Base-by-base conservation (phyloP, 2,113 vertebrate species). In the Trichechus manatus region DNA sequence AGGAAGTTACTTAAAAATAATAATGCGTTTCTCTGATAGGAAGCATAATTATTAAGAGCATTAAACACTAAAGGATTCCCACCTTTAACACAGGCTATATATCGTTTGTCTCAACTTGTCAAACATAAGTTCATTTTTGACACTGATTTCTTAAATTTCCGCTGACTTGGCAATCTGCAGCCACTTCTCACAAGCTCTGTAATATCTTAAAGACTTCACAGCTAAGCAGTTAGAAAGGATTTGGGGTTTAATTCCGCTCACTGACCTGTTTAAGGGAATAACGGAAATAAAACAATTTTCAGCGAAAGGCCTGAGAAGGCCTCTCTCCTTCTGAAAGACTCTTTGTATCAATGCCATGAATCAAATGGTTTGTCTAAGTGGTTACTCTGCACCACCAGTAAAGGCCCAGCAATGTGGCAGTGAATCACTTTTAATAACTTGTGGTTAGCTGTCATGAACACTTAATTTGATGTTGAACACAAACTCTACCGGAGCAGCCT, bases 391-490 rank as follows among this genome's bases (percentile, higher is more conserved):
- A 94, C 97, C 98, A 98, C 97, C 97, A 97, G 77, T 42, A 93
- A 97, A 96, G 95, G 96, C 98, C 98, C 94, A 95, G 97, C 98
- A 98, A 95, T 90, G 97, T 93, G 97, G 95, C 97, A 97, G 98
- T 95, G 98, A 98, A 97, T 98, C 98, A 96, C 97, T 93, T 98
- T 93, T 97, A 98, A 98, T 98, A 98, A 98, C 95, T 97, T 97
- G 98, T 42, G 98, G 98, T 98, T 94, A 98, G 97, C 98, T 98
- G 98, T 98, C 98, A 98, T 27, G 84, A 98, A 97, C 98, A 97
- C 96, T 99, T 98, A 98, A 98, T 98, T 97, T 98, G 98, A 98
- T 68, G 95, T 89, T 98, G 97, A 98, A 97, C 98, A 98, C 75
- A 85, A 96, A 98, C 98, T 94, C 97, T 98, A 96, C 81, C 94